These are phyloP conservation scores for Tachina fera DNA, from an alignment of 2,888 invertebrate genomes.

Conservation along the genomic window DNA sequence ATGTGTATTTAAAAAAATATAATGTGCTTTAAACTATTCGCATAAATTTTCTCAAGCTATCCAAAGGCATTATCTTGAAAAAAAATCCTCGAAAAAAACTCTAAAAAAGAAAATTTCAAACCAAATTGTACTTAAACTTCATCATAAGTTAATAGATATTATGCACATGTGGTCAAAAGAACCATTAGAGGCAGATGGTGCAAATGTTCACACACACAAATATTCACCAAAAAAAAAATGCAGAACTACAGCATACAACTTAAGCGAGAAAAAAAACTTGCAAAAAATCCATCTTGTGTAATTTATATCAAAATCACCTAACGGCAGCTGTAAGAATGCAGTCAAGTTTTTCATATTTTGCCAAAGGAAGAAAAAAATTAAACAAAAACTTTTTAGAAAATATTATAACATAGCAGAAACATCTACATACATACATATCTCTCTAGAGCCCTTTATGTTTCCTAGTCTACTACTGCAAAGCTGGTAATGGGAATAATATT, in stretches of 20 bases:
- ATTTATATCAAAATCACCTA: conserved; percentile 71
- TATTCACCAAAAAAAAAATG: conserved; percentile 12
- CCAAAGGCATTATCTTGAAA: conserved; percentile 9
- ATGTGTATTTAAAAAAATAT: conserved; percentile 8
- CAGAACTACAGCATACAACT: conserved; percentile 50
- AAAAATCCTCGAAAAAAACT: neutral
- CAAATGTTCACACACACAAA: conserved; percentile 69
- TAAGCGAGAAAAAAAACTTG: conserved; percentile 38
- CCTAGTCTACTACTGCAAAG: conserved; percentile 22
- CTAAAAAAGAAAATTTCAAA: conserved; percentile 28
- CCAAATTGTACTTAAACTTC: conserved; percentile 69
- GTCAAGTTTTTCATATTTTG: conserved; percentile 60
- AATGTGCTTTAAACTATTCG: conserved; percentile 31
- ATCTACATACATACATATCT: conserved; percentile 21
- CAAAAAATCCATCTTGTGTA: conserved; percentile 49
- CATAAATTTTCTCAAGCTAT: conserved; percentile 50
- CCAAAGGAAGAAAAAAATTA: conserved; percentile 27
- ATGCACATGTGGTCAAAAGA: conserved; percentile 70
- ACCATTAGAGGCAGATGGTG: conserved; percentile 70
- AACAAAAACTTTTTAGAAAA: conserved; percentile 29
- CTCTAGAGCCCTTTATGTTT: conserved; percentile 60
- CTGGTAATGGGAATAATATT: conserved; percentile 54
- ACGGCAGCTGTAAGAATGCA: conserved; percentile 68
- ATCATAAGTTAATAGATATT: conserved; percentile 71
- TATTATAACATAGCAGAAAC: conserved; percentile 46